Evolutionary conservation across 1,140 invertebrate genomes (phyloP).

Genomic region (Heliconius congener): DNA sequence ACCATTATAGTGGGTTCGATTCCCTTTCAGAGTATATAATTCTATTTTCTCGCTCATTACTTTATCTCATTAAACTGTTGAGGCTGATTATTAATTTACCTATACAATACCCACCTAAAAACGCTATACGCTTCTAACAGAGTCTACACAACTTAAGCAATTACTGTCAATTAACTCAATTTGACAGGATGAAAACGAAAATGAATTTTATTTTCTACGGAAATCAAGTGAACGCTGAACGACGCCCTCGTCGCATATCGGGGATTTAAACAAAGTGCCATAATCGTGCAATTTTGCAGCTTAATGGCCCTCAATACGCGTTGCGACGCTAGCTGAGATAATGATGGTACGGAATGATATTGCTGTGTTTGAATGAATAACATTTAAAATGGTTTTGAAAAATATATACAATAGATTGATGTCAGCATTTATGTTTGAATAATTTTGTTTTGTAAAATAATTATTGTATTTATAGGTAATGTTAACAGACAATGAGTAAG

Average conservation of each 20-base stretch:
- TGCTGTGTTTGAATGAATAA: slow-evolving; percentile 17
- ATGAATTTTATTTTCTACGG: slow-evolving; percentile 20
- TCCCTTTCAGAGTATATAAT: too few species aligned
- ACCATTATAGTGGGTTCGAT: too few species aligned
- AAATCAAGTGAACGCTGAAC: slow-evolving; percentile 28
- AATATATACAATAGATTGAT: neutral
- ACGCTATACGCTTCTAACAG: neutral
- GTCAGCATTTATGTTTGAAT: neutral
- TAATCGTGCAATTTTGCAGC: slow-evolving; percentile 39
- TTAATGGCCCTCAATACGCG: slow-evolving; percentile 37
- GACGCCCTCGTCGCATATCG: slow-evolving; percentile 29
- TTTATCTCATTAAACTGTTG: too few species aligned
- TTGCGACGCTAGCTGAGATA: slow-evolving; percentile 32
- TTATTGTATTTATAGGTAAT: neutral
- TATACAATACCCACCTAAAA: neutral
- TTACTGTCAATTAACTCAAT: slow-evolving; percentile 17
- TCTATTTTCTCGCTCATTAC: too few species aligned
- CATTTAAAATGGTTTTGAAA: neutral
- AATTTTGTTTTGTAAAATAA: neutral
- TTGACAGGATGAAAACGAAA: slow-evolving; percentile 15
- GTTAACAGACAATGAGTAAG: too few species aligned
- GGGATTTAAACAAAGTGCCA: slow-evolving; percentile 34
- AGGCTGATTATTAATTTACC: too few species aligned
- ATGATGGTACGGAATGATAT: slow-evolving; percentile 31
- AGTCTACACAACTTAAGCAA: slow-evolving; percentile 8